These are phyloP conservation scores for Meleagris gallopavo DNA, from an alignment of 2,113 vertebrate genomes.

Conservation along the genomic window DNA sequence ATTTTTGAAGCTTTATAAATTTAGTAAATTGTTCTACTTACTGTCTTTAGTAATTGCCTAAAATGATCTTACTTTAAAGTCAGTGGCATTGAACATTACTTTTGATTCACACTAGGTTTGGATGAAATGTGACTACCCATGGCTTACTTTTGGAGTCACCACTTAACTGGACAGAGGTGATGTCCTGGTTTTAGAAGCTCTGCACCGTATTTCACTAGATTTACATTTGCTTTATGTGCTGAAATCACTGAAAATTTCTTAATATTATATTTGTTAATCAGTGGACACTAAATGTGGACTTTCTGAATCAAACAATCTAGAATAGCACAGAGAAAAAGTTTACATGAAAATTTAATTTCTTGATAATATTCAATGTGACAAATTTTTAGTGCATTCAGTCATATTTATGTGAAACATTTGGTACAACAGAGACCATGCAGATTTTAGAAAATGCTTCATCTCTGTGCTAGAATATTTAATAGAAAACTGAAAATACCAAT, in stretches of 20 bases:
- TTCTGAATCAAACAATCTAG: neutral
- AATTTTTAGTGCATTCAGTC: constrained; percentile 15
- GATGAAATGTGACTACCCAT: neutral
- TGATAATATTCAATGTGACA: neutral
- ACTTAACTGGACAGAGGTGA: neutral
- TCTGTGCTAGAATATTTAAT: constrained; percentile 46
- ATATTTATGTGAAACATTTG: constrained; percentile 37
- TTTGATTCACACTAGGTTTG: neutral
- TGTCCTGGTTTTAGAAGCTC: neutral
- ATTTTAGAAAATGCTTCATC: constrained; percentile 6
- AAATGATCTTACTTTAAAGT: neutral
- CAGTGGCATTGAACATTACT: fast-evolving
- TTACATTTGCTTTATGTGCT: neutral
- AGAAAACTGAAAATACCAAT: constrained; percentile 6
- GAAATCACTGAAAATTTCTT: neutral
- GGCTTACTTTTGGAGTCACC: neutral
- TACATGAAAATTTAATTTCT: neutral
- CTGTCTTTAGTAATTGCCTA: neutral
- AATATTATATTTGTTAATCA: neutral
- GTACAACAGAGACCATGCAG: neutral
- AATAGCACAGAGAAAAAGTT: neutral
- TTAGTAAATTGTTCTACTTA: neutral
- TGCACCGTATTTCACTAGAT: neutral
- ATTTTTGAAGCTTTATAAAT: neutral
- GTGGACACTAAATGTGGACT: constrained; percentile 5